Base-by-base conservation (phyloP, 2,888 invertebrate species). In the Tinea trinotella region DNA sequence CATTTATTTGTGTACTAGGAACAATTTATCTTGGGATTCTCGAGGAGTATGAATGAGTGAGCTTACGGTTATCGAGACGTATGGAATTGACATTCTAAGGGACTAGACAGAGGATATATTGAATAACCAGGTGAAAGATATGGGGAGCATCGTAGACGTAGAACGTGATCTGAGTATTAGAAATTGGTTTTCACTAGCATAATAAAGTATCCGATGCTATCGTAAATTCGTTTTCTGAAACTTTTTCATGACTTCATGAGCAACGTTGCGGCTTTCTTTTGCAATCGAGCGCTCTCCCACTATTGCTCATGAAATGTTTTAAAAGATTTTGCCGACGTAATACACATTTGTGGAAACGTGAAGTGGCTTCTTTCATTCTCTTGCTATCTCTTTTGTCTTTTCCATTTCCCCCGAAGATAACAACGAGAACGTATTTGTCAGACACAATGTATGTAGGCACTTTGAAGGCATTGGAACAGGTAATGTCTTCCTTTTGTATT, bases 1-100 rank as follows among this genome's bases (percentile, higher is more conserved):
- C 70, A 71, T 76, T 75, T 81, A 80, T 82, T 81, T 80, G 78
- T 80, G 71, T 76, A 71, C 70, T 61, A 13, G 67, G 68, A 72
- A 79, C 76, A 76, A 84, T 84, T 79, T 80, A 81, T 83, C 82
- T 83, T 82, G 63, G 66, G 72, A 77, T 74, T 76, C 77, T 72
- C 74, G 68, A 65, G 61, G 67, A 64, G 71, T 76, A 77, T 82
- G 79, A 81, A 81, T 83, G 81, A 77, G 73, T 73, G 66, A 74
- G 75, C 71, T 73, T 75, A 75, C 67, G 69, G 70, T 67, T 68
- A 73, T 70, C 70, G 67, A 67, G 64, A 72, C 66, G 65, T 67
- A 68, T 69, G 64, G 62, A 72, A 71, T 66, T 65, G 67, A 66
- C 64, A 62, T 65, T 60, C 64, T 56, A 58, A 60, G 57, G 54